Conservation (phyloP, 2,113 vertebrate genomes). For the Erythrocebus patas region DNA sequence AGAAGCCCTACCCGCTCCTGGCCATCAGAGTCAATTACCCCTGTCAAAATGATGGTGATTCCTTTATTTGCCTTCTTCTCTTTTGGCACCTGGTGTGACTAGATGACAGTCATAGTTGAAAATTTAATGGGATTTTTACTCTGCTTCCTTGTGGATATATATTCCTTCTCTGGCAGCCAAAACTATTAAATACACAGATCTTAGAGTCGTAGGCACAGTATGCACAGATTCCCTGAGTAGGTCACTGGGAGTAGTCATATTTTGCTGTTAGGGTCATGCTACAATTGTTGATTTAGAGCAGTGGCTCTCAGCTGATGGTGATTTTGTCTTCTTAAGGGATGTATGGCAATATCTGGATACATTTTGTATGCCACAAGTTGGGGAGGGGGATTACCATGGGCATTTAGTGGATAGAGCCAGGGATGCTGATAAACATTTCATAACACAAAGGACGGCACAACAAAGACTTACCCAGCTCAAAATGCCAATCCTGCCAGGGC, state of each 20-base stretch:
- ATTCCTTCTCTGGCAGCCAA: not conserved
- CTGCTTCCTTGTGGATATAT: not conserved
- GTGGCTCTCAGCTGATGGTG: not conserved
- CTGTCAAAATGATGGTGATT: not conserved
- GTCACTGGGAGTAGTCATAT: not conserved
- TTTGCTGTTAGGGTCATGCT: not conserved
- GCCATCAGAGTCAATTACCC: not conserved
- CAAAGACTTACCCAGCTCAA: not conserved
- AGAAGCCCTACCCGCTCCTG: not conserved
- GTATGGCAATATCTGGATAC: not conserved
- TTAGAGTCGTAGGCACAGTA: not conserved
- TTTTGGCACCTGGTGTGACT: not conserved
- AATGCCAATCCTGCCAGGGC: not conserved
- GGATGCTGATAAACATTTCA: not conserved
- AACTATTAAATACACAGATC: not conserved
- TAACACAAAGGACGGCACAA: not conserved
- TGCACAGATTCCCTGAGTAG: not conserved
- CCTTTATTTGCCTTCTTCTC: not conserved
- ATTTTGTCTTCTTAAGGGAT: not conserved
- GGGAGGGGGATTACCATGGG: not conserved
- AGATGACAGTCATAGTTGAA: not conserved
- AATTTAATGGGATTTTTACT: not conserved
- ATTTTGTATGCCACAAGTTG: not conserved
- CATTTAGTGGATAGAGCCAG: not conserved
- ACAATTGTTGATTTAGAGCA: not conserved